Conservation (phyloP, 2,888 invertebrate species). For the Erynnis tages region DNA sequence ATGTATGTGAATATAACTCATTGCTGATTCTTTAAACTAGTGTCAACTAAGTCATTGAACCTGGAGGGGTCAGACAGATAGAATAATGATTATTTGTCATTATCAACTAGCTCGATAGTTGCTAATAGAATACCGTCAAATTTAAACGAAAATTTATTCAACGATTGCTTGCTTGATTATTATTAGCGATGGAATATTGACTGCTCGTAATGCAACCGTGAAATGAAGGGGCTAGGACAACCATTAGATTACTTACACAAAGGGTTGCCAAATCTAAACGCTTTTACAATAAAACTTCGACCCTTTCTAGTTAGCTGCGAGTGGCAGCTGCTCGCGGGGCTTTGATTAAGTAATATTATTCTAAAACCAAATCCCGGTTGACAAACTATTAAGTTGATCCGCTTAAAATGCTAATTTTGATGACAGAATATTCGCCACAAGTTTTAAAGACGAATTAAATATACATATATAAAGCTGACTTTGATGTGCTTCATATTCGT, state of each 20-base stretch:
- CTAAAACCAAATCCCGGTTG: conserved; percentile 54
- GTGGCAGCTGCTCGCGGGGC: conserved; percentile 60
- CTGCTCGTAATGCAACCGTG: conserved; percentile 18
- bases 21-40: conserved; percentile 4
- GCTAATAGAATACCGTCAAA: conserved; percentile 5
- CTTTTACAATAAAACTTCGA: conserved; percentile 56
- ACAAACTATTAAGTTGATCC: conserved; percentile 46
- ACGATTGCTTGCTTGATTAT: not conserved
- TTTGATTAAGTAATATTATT: conserved; percentile 63
- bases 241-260: conserved; percentile 63
- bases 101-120: conserved; percentile 10
- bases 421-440: conserved; percentile 1
- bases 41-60: conserved; percentile 32
- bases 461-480: not conserved
- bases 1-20: conserved; percentile 4
- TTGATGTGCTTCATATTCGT: conserved; percentile 5
- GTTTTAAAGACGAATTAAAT: conserved; percentile 10
- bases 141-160: conserved; percentile 11
- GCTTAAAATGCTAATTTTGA: conserved; percentile 57
- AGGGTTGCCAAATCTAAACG: conserved; percentile 74
- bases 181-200: conserved; percentile 23
- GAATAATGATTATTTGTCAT: conserved; percentile 25
- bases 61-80: conserved; percentile 29
- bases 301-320: conserved; percentile 48
- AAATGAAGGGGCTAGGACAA: conserved; percentile 53